These are phyloP conservation scores for Plebejus argus DNA, from an alignment of 2,888 invertebrate genomes.

Conservation along the genomic window DNA sequence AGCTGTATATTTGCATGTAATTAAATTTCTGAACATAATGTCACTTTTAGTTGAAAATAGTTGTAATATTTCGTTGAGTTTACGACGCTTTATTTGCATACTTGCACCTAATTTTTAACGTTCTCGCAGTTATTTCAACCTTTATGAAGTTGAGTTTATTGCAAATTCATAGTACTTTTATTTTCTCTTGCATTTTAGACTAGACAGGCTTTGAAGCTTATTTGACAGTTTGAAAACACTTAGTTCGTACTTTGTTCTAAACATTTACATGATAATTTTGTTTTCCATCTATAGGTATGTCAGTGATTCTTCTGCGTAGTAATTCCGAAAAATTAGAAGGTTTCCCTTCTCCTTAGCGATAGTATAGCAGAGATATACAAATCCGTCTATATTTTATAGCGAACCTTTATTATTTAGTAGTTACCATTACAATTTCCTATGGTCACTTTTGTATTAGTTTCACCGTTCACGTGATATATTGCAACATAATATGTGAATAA, in stretches of 20 bases:
- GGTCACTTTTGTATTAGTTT: conserved; percentile 21
- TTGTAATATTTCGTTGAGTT: conserved; percentile 26
- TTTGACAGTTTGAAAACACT: neutral
- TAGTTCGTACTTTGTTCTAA: neutral
- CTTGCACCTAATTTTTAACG: conserved; percentile 20
- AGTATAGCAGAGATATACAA: no score
- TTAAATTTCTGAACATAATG: neutral
- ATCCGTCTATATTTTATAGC: neutral
- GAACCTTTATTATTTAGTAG: neutral
- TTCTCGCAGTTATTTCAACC: neutral
- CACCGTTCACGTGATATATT: neutral
- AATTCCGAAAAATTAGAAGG: neutral
- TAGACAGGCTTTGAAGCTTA: neutral
- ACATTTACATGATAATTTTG: neutral
- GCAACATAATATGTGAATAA: neutral
- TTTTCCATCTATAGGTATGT: neutral
- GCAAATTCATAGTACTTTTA: neutral
- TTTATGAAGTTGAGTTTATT: neutral
- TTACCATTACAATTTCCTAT: conserved; percentile 5
- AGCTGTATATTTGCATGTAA: conserved; percentile 24
- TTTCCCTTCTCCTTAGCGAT: no score
- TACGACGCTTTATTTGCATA: conserved; percentile 22
- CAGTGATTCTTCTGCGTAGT: neutral
- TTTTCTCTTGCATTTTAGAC: neutral
- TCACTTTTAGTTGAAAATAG: conserved; percentile 27